phyloP scores from a whole-genome alignment of 2,797 vertebrate species.

The Enteromius thamalakanensis region DNA sequence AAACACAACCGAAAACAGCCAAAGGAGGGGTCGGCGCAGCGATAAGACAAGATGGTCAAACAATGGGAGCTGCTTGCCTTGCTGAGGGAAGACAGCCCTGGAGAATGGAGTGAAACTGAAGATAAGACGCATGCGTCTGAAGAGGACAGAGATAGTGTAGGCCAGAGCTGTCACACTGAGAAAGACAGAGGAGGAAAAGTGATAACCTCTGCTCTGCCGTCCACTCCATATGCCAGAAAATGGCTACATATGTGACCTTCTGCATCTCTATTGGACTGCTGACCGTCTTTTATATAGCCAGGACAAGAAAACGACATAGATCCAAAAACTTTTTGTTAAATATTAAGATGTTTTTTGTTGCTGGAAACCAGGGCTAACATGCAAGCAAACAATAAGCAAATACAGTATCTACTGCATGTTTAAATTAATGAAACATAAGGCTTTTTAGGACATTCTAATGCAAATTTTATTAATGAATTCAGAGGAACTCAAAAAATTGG shows the following conservation, averaged over 20 bases:
- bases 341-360: neutral
- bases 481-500: neutral
- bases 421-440: neutral
- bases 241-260: conserved; percentile 46
- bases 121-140: conserved; percentile 47
- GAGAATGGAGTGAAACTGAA: conserved; percentile 43
- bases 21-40: conserved; percentile 5
- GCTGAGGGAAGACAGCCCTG: conserved; percentile 36
- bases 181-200: conserved; percentile 43
- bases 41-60: conserved; percentile 47
- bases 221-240: conserved; percentile 46
- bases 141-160: conserved; percentile 33
- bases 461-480: neutral
- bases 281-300: conserved; percentile 20
- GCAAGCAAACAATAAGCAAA: neutral
- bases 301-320: too few species aligned
- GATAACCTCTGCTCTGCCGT: conserved; percentile 43
- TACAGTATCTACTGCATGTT: neutral
- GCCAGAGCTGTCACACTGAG: conserved; percentile 48
- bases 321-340: neutral
- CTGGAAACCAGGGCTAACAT: neutral
- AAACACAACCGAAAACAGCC: conserved; percentile 44
- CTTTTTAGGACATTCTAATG: neutral
- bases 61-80: conserved; percentile 25
- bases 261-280: conserved; percentile 35